phyloP scores from a whole-genome alignment of 2,888 invertebrate genomes.

The Digitonthophagus gazella region DNA sequence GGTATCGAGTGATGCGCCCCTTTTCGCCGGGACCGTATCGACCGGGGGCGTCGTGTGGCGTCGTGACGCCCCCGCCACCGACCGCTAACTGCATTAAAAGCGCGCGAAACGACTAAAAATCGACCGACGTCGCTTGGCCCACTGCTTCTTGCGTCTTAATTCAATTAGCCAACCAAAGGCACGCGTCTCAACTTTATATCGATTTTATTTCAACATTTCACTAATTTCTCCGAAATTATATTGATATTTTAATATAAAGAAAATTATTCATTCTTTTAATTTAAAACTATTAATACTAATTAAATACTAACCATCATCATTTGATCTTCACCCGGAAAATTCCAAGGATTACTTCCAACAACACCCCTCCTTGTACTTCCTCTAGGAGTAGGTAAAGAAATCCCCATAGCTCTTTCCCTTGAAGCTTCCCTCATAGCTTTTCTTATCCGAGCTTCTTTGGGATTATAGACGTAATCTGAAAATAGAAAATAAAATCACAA shows the following conservation, averaged over 20 bases:
- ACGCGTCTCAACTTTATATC: neutral
- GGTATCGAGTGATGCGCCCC: neutral
- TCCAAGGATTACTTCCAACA: slow-evolving; percentile 39
- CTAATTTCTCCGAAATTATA: too few relatives aligned
- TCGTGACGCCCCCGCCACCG: neutral
- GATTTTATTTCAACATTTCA: neutral
- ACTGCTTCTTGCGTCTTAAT: neutral
- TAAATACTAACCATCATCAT: slow-evolving; percentile 44
- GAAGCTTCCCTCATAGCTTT: slow-evolving; percentile 58
- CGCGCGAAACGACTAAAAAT: neutral
- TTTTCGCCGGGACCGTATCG: neutral
- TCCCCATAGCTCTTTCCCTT: slow-evolving; percentile 51
- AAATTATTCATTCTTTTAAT: too few relatives aligned
- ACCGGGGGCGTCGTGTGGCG: neutral
- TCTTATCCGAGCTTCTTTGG: slow-evolving; percentile 61
- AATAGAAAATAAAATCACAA: neutral
- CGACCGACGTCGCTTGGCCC: neutral
- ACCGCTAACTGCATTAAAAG: neutral
- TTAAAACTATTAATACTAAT: neutral
- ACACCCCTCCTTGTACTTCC: slow-evolving; percentile 54
- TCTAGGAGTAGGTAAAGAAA: slow-evolving; percentile 58
- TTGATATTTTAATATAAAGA: too few relatives aligned
- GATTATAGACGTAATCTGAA: slow-evolving; percentile 63
- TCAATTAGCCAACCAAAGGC: neutral
- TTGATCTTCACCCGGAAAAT: slow-evolving; percentile 39